phyloP scores from a whole-genome alignment of 2,113 vertebrate species.

The Narcine bancroftii region DNA sequence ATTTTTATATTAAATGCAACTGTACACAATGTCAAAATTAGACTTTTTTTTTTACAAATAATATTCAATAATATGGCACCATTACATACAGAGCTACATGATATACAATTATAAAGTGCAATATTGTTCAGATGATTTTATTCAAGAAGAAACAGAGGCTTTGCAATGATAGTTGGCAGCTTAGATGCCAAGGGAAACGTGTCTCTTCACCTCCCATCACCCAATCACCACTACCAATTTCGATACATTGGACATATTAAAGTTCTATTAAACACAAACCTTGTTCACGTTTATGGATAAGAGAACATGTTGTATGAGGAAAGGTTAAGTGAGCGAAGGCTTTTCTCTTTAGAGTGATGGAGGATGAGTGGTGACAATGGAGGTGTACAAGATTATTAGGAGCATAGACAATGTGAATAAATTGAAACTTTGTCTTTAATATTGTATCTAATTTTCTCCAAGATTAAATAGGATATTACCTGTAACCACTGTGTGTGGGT shows the following conservation, averaged over 20 bases:
- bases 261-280: background rate
- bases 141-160: background rate
- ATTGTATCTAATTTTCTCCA: too few species aligned
- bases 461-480: too few species aligned
- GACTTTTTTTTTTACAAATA: constrained; percentile 25
- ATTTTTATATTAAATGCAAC: constrained; percentile 32
- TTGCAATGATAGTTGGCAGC: background rate
- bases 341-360: too few species aligned
- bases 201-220: background rate
- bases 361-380: too few species aligned
- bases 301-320: too few species aligned
- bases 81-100: background rate
- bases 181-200: background rate
- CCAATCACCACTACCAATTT: background rate
- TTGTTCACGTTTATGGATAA: too few species aligned
- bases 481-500: too few species aligned
- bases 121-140: background rate
- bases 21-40: constrained; percentile 25
- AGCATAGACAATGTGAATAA: too few species aligned
- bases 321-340: too few species aligned
- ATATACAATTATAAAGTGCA: constrained; percentile 14
- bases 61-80: constrained; percentile 18
- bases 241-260: background rate
- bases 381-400: too few species aligned
- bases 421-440: too few species aligned